A percentile compares a stretch with the other conserved stretches of the same genome.
phyloP scores from a whole-genome alignment of 2,113 vertebrate species.

The Menidia beryllina region DNA sequence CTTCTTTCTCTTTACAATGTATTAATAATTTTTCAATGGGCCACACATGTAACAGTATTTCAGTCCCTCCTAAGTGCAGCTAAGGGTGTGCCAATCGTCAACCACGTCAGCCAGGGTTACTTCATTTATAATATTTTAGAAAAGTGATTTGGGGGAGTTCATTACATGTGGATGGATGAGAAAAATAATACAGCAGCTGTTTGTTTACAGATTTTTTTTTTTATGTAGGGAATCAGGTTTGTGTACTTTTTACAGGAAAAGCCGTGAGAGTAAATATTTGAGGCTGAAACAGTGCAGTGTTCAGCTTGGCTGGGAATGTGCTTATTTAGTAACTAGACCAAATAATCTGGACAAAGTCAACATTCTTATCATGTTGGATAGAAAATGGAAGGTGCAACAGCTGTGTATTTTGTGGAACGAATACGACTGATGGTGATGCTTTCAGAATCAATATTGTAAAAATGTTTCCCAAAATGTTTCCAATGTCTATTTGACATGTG shows the following conservation, averaged over 20 bases:
- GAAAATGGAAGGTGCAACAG: conserved; percentile 19
- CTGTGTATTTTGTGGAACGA: conserved; percentile 13
- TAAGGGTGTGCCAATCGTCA: too few species aligned
- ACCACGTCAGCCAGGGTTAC: too few species aligned
- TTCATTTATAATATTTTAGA: not conserved
- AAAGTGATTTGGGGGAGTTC: not conserved
- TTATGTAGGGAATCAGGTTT: conserved; percentile 11
- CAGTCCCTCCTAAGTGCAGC: conserved; percentile 1
- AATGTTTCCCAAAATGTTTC: not conserved
- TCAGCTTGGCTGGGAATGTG: conserved; percentile 41
- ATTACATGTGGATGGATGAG: not conserved
- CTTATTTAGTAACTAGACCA: conserved; percentile 37
- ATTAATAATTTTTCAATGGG: not conserved
- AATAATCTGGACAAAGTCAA: conserved; percentile 59
- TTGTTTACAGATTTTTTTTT: conserved; percentile 9
- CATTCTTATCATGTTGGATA: conserved; percentile 51
- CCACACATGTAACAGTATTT: not conserved
- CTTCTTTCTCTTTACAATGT: not conserved
- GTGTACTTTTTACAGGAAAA: not conserved
- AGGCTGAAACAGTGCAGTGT: conserved; percentile 6
- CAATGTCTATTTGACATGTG: not conserved
- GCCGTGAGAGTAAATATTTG: conserved; percentile 14
- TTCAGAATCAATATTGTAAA: too few species aligned
- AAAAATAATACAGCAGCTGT: not conserved
- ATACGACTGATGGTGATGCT: not conserved